Base-by-base conservation (phyloP, 2,113 vertebrate genomes). In the Ursus arctos region DNA sequence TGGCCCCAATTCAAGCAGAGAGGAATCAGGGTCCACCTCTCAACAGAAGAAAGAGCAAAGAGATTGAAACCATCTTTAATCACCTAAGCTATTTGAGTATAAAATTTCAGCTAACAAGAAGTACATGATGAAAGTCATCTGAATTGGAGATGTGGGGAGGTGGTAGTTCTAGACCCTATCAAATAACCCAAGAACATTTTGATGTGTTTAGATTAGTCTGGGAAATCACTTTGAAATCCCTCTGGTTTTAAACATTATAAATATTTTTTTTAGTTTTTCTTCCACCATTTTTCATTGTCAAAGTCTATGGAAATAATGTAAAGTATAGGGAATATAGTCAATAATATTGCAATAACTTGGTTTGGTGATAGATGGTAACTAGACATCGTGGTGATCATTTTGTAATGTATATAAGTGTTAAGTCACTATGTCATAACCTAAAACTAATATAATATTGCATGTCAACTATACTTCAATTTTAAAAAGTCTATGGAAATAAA, bases 181-280 rank as follows among this genome's bases (percentile, higher is more conserved):
- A 92, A n/a, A 57, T 36, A 95, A 49, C 18, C 43, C 92, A 76
- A 74, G 74, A 74, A 95, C 13, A 83, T 77, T 83, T 40, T 82
- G 51, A 79, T 65, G 14, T 72, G 28, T 91, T 91, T 90, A 93
- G 16, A n/a, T 92, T 55, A 47, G n/a, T 26, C 26, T 63, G 22
- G 11, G 72, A 84, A 95, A 91, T 93, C 53, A 88, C 65, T 31
- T 69, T 76, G 43, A 98, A 92, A 95, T 85, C 88, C 79, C n/a
- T 93, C 86, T 95, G 57, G 51, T 40, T 93, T 93, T 86, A 83
- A 93, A 57, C 28, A 81, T 82, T 71, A 72, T 72, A 72, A 96
- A 43, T 65, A 22, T 72, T 88, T 72, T 90, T 92, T 47, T 36
- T 36, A 24, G 71, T 72, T 67, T 97, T 88, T 81, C 59, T 28